Evolutionary conservation across 2,113 vertebrate species (phyloP), one percentile per base, ranked within the genome.

Genomic region (Malurus elegans): DNA sequence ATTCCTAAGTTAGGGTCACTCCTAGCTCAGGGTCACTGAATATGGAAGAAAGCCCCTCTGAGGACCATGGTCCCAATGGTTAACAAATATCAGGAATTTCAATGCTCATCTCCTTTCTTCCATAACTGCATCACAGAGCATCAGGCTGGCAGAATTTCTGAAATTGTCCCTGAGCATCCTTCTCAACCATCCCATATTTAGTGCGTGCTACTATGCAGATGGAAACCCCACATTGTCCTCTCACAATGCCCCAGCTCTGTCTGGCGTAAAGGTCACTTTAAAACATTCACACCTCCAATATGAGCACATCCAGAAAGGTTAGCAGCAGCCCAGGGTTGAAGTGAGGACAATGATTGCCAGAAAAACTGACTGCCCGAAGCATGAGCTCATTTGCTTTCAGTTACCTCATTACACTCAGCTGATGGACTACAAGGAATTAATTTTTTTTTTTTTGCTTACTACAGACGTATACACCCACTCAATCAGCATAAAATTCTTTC

Each of bases 201-300:
- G 34, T 34, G 42, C 1, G 1, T 56, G 17, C 13, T 66, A 42
- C 26, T 26, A 58, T 44, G 54, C 20, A 75, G 50, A 45, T 13
- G 1, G 26, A 18, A 75, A 83, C 15, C 24, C 8, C 38, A 12
- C 21, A 7, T 36, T 36, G 36, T 44, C 31, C 5, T 78, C 86
- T 76, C 60, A 50, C 26, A 38, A 28, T 54, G 14, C 8, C 14
- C 0, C 0, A 5, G 4, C 36, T 19, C 14, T 60, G 10, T 19
- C 29, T 29, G 21, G 20, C 10, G 23, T 17, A 67, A 86, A 72
- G n/a, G 36, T 61, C 32, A 60, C 44, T 36, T 58, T 34, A 65
- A 79, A 93, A 62, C 17, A 38, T 36, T 79, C 44, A 51, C 23
- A 45, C 9, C 12, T 66, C 44, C 73, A 54, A 82, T 15, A 56